These are phyloP conservation scores for Cephus cinctus DNA, from an alignment of 1,140 invertebrate species.

Conservation along the genomic window DNA sequence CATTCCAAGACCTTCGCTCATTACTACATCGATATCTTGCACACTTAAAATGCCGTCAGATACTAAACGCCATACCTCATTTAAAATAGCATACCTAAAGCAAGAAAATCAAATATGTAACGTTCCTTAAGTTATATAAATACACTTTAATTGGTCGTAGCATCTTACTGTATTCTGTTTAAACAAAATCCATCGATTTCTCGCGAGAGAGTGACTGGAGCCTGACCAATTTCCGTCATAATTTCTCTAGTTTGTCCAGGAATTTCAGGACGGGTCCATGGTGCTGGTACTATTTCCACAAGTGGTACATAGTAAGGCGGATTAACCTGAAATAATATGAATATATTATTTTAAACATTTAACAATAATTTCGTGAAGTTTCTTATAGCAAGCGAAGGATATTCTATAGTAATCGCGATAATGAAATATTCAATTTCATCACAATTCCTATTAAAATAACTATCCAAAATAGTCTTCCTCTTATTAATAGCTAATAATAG, in stretches of 20 bases:
- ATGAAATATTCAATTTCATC: too few species aligned
- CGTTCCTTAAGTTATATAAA: too few species aligned
- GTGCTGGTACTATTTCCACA: slow-evolving; percentile 91
- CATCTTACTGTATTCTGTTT: slow-evolving; percentile 86
- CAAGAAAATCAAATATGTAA: slow-evolving; percentile 11
- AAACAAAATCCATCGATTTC: slow-evolving; percentile 92
- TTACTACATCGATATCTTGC: slow-evolving; percentile 89
- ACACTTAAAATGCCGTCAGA: slow-evolving; percentile 81
- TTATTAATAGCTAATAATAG: too few species aligned
- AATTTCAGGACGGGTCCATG: slow-evolving; percentile 79
- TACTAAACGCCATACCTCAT: slow-evolving; percentile 89
- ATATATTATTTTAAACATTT: too few species aligned
- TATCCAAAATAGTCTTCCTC: too few species aligned
- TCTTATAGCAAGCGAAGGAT: too few species aligned
- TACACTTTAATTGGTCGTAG: neutral
- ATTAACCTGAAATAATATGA: slow-evolving; percentile 72
- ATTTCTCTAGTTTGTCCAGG: slow-evolving; percentile 68
- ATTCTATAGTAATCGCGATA: too few species aligned
- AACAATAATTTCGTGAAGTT: too few species aligned
- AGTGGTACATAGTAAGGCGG: slow-evolving; percentile 94
- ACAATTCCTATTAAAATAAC: too few species aligned
- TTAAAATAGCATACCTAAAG: slow-evolving; percentile 84
- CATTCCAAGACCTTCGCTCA: slow-evolving; percentile 91
- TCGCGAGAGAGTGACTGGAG: slow-evolving; percentile 78
- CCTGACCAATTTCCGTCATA: slow-evolving; percentile 88